Evolutionary conservation across 2,888 invertebrate species (phyloP).

Genomic region (Strigamia transsilvanica): DNA sequence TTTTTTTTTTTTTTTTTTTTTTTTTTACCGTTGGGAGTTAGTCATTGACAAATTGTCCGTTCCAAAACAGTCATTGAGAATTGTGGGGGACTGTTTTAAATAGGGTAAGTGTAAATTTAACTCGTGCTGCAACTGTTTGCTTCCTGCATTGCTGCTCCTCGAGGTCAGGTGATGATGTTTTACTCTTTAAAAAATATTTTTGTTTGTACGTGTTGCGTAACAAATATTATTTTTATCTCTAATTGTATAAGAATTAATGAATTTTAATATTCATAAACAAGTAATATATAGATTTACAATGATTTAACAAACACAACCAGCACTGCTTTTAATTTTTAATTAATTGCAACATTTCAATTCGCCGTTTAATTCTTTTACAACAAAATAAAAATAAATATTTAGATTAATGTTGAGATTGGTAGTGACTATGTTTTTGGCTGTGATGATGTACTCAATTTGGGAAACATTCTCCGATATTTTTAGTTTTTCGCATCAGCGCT

Average conservation of each 20-base stretch:
- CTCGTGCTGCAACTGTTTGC: background rate
- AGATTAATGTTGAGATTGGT: background rate
- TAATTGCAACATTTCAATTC: no score
- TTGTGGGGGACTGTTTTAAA: background rate
- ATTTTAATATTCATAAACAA: background rate
- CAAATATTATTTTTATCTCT: background rate
- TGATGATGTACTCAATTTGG: conserved; percentile 28
- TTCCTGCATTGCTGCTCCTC: background rate
- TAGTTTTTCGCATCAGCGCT: conserved; percentile 39
- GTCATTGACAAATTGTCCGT: background rate
- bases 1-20: background rate
- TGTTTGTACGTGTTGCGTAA: background rate
- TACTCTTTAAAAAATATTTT: background rate
- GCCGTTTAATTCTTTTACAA: no score
- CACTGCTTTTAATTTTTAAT: no score
- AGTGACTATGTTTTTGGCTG: conserved; percentile 9
- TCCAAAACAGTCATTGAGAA: background rate
- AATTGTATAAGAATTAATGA: no score
- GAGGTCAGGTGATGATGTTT: background rate
- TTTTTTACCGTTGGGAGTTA: background rate
- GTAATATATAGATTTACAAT: no score
- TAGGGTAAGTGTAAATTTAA: conserved; percentile 17
- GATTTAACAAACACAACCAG: no score
- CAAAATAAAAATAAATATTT: no score
- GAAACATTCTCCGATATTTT: conserved; percentile 39